Percentiles rank a stretch among this genome's conserved stretches.
These are phyloP conservation scores for Struthio camelus DNA, from an alignment of 2,113 vertebrate genomes.

Conservation along the genomic window DNA sequence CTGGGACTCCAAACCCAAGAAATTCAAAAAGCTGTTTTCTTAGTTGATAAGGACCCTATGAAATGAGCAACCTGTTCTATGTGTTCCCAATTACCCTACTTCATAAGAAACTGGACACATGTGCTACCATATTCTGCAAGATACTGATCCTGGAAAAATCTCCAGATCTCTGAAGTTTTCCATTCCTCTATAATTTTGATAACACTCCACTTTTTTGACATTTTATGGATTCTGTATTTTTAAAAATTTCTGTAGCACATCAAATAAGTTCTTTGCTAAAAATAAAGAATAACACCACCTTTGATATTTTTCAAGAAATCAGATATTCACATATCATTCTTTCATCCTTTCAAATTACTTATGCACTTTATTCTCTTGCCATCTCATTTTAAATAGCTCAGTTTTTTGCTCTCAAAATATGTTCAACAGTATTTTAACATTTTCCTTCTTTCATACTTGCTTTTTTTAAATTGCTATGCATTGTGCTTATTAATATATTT, in stretches of 20 bases:
- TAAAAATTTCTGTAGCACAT: background rate
- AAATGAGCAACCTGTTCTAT: background rate
- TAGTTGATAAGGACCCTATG: background rate
- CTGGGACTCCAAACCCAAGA: background rate
- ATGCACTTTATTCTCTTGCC: background rate
- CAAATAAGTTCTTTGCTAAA: background rate
- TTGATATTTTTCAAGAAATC: background rate
- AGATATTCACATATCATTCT: background rate
- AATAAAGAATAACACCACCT: background rate
- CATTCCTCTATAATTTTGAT: background rate
- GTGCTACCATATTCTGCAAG: background rate
- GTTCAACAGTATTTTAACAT: background rate
- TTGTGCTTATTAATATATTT: background rate
- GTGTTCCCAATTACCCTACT: background rate
- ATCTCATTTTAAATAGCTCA: background rate
- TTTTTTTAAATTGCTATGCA: background rate
- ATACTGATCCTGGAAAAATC: background rate
- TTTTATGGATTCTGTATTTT: accelerated
- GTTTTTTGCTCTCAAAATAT: background rate
- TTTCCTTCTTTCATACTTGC: background rate
- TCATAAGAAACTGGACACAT: background rate
- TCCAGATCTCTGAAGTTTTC: background rate
- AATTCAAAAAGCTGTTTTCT: background rate
- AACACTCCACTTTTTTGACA: background rate
- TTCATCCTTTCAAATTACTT: background rate